Percentiles rank a stretch among this genome's conserved stretches.
These are phyloP conservation scores for Latheticus oryzae DNA, from an alignment of 2,888 invertebrate species.

Conservation along the genomic window DNA sequence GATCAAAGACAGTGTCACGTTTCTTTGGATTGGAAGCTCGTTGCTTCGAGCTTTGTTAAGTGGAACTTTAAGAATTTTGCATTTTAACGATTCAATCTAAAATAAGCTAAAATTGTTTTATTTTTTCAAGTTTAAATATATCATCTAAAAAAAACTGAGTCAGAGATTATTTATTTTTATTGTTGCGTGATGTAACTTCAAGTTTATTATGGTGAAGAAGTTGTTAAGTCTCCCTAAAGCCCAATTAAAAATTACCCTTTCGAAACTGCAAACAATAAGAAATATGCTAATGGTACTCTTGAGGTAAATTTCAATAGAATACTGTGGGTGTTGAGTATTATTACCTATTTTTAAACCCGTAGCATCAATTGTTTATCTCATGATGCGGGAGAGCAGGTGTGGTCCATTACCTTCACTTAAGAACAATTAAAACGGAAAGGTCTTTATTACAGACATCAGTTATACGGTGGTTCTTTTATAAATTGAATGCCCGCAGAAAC, in stretches of 20 bases:
- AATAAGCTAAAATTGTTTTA: too few relatives aligned
- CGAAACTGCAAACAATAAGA: conserved; percentile 53
- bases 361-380: conserved; percentile 39
- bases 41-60: conserved; percentile 25
- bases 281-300: conserved; percentile 51
- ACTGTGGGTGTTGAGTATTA: too few relatives aligned
- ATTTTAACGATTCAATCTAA: conserved; percentile 33
- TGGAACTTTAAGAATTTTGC: conserved; percentile 52
- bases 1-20: conserved; percentile 52
- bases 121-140: too few relatives aligned
- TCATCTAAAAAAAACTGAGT: too few relatives aligned
- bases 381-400: conserved; percentile 62
- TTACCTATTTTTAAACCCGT: conserved; percentile 17
- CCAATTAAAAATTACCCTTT: conserved; percentile 55
- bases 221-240: conserved; percentile 49
- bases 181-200: too few relatives aligned
- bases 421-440: conserved; percentile 59
- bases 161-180: too few relatives aligned
- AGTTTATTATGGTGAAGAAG: too few relatives aligned
- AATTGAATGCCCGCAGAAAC: conserved; percentile 58
- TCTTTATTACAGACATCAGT: conserved; percentile 53
- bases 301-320: conserved; percentile 45
- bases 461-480: conserved; percentile 50
- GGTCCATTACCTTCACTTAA: conserved; percentile 63
- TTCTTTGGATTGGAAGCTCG: conserved; percentile 29